Base-by-base conservation (phyloP, 1,140 invertebrate species). In the Drosophila busckii region DNA sequence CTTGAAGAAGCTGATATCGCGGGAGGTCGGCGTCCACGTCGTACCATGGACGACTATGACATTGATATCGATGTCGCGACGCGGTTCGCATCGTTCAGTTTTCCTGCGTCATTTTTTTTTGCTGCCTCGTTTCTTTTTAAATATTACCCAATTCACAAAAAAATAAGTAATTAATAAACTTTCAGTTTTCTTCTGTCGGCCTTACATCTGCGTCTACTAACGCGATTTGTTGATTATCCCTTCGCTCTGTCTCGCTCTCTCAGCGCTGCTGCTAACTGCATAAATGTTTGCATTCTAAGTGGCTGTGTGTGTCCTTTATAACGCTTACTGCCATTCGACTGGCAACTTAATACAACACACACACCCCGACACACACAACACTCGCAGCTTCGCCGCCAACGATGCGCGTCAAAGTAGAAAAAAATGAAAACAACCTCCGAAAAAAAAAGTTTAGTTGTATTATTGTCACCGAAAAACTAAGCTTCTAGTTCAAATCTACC, bases 151-250 rank as follows among this genome's bases (percentile, higher is more conserved):
- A 84, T 84, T 84, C 80, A 84, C 84, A 80, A 84, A 84, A 84
- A 84, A 84, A 84, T 84, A 84, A 84, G 80, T 84, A 84, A 84
- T 84, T 84, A 84, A 84, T 84, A 84, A 84, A 71, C 84, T 84
- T 84, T 80, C 69, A 84, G 73, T 84, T 84, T 84, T 84, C 80
- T 58, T 78, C 78, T 67, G 62, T 55, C 55, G 61, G 56, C 62
- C 70, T 68, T 78, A 48, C 70, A 67, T 78, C 71, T 71, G 70
- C 70, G 54, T 59, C 59, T 65, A 63, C 59, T 60, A 59, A n/a
- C 42, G 13, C 35, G 37, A 23, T 10, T 52, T 15, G 10, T n/a
- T 12, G 17, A 37, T n/a, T 38, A 31, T 35, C 44, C 31, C 6
- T 23, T 48, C 23, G 48, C 17, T 28, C 12, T 48, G 4, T 40